A percentile compares a stretch with the other conserved stretches of the same genome.
These are phyloP conservation scores for Tenebrio molitor DNA, from an alignment of 1,140 invertebrate species.

Conservation along the genomic window DNA sequence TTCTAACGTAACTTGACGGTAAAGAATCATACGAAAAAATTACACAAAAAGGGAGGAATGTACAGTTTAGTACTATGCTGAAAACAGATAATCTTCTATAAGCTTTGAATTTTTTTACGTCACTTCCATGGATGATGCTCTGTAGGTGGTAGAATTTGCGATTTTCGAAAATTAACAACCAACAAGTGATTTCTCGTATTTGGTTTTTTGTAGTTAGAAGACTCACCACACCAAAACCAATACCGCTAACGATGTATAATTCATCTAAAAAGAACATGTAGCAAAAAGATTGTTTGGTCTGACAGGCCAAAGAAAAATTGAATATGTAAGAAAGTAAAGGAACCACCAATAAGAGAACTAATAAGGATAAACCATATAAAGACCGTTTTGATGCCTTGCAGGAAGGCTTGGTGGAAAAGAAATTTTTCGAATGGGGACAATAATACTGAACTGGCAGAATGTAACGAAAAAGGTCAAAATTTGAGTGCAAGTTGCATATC, in stretches of 20 bases:
- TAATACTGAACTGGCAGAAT: not conserved
- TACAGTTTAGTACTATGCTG: not conserved
- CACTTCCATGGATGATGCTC: not conserved
- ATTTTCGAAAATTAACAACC: not conserved
- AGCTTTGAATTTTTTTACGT: not conserved
- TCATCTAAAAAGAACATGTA: not conserved
- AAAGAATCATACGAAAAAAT: too few species aligned
- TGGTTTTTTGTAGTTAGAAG: not conserved
- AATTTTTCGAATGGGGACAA: not conserved
- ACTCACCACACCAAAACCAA: not conserved
- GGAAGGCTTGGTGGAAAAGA: not conserved
- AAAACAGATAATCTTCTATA: not conserved
- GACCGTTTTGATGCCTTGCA: not conserved
- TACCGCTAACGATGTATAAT: not conserved
- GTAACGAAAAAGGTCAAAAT: not conserved
- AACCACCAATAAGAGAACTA: not conserved
- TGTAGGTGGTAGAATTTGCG: not conserved
- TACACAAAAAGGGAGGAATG: not conserved
- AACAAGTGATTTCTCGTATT: not conserved
- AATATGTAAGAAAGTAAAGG: not conserved
- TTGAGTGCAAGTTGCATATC: not conserved
- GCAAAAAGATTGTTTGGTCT: not conserved
- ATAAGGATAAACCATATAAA: not conserved
- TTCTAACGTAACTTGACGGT: too few species aligned
- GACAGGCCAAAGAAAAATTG: not conserved